Evolutionary conservation across 1,140 invertebrate species (phyloP), one percentile per base, ranked within the genome.

Genomic region (Psilanteris sp.): DNA sequence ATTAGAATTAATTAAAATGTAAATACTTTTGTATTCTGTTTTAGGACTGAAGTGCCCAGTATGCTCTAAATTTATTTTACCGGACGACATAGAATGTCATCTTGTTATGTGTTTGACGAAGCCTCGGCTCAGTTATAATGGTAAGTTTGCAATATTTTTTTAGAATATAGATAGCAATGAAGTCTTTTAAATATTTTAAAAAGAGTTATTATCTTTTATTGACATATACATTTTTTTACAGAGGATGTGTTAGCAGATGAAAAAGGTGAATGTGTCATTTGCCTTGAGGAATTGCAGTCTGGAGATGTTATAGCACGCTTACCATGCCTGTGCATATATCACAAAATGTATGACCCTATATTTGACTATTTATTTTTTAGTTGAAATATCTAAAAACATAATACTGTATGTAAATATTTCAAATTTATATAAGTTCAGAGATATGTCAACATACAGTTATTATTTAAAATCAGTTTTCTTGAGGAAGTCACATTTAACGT

Each of bases 271-370:
- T 99, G 98, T 91, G 96, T 98, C 64, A 99, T 99, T 89, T 99
- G 98, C 90, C 93, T 99, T 81, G 98, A 99, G 89, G 97, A 99
- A 82, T 92, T 99, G 83, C 92, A 91, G 84, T 93, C 96, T 83
- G 98, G 97, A 54, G 94, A 98, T 89, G 96, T 95, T 74, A 99
- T 99, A 87, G 98, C 98, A 75, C 93, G 98, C 83, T 92, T 99
- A 88, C 98, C 98, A 82, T 99, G 98, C 91, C 93, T 99, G 75
- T 99, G 98, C 92, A 97, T 99, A 91, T 99, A 99, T 90, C 98
- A 99, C 89, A 99, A 99, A 93, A 93, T 93, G 96, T 98, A 90
- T 90, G 90, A 55, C 8, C 1, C n/a, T n/a, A n/a, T n/a, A n/a
- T n/a, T n/a, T n/a, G n/a, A n/a, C n/a, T n/a, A n/a, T n/a, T n/a